Conservation (phyloP, 2,888 invertebrate species). For the Acanthacorydalis orientalis region DNA sequence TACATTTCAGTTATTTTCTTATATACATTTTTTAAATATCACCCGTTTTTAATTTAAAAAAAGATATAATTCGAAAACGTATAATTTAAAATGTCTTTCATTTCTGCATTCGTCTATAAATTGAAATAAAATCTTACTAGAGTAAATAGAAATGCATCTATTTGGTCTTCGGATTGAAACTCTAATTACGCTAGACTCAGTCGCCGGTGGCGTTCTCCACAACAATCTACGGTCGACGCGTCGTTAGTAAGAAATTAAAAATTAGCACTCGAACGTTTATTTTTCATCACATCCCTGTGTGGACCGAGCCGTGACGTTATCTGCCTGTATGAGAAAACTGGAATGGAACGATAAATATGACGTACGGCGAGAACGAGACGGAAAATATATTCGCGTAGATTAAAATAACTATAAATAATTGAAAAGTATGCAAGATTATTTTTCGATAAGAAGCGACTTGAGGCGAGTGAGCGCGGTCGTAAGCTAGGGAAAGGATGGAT, state of each 20-base stretch:
- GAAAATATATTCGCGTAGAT: slow-evolving; percentile 1
- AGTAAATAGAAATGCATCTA: too few species aligned
- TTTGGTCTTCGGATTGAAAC: too few species aligned
- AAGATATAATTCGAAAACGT: not conserved
- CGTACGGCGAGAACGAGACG: not conserved
- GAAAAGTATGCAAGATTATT: slow-evolving; percentile 7
- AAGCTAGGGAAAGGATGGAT: too few species aligned
- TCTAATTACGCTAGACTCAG: not conserved
- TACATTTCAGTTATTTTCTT: too few species aligned
- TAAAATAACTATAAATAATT: slow-evolving; percentile 8
- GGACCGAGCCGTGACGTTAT: not conserved
- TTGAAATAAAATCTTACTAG: too few species aligned
- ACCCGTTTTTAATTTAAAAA: not conserved
- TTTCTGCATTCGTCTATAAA: too few species aligned
- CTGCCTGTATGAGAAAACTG: not conserved
- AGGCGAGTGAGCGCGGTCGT: too few species aligned
- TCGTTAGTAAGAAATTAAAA: slow-evolving; percentile 5
- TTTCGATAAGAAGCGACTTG: slow-evolving; percentile 4
- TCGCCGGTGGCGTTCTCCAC: not conserved
- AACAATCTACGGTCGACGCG: not conserved
- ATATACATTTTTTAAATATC: not conserved
- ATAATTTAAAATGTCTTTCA: too few species aligned
- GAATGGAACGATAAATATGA: not conserved
- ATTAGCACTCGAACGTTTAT: slow-evolving; percentile 7
- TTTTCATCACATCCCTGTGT: slow-evolving; percentile 4